These are phyloP conservation scores for Oasisia sp. DNA, from an alignment of 2,888 invertebrate genomes.

Conservation along the genomic window DNA sequence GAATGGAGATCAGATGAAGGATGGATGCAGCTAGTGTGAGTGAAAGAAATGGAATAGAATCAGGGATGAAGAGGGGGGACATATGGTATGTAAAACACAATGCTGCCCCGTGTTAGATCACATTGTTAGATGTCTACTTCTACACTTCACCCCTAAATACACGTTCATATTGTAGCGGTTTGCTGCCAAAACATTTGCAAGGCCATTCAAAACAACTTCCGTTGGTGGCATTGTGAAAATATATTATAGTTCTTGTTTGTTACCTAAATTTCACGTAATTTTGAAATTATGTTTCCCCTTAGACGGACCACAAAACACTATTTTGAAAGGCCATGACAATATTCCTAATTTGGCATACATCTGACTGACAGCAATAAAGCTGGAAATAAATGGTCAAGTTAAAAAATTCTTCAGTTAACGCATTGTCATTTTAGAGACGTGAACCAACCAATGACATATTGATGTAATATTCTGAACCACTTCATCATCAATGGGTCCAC, in stretches of 20 bases:
- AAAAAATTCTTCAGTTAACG: not conserved
- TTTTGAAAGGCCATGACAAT: not conserved
- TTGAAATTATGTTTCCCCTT: not conserved
- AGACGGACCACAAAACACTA: not conserved
- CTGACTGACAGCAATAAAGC: not conserved
- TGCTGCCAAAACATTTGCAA: not conserved
- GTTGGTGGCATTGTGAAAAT: not conserved
- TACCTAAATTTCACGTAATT: not conserved
- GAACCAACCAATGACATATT: not conserved
- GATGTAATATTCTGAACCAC: not conserved
- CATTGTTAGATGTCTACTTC: not conserved
- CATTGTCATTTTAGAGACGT: not conserved
- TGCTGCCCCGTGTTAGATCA: conserved; percentile 5
- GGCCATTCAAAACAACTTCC: not conserved
- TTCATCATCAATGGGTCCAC: not conserved
- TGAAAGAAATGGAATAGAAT: not conserved
- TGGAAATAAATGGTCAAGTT: not conserved
- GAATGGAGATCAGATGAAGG: not conserved
- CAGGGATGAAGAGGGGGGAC: not conserved
- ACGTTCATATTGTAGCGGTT: not conserved
- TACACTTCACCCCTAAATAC: not conserved
- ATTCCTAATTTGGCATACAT: not conserved
- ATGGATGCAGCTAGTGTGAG: not conserved
- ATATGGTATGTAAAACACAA: not conserved
- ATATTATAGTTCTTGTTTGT: not conserved